These are phyloP conservation scores for Actinia equina DNA, from an alignment of 64 coral and sea anemone species.

Conservation along the genomic window DNA sequence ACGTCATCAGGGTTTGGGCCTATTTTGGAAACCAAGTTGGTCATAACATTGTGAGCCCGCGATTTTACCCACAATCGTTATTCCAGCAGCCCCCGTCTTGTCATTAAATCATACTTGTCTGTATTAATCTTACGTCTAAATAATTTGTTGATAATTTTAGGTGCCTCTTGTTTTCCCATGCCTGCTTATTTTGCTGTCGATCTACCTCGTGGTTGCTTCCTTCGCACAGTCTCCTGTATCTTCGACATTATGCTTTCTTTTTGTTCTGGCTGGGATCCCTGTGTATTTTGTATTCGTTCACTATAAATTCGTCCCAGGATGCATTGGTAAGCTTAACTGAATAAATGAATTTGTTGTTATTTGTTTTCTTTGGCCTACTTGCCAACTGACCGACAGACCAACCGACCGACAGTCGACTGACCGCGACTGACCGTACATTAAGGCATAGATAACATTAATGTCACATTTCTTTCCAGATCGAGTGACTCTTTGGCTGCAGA, in stretches of 20 bases:
- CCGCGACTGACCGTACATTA: too few species aligned
- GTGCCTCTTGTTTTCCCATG: slow-evolving; percentile 1
- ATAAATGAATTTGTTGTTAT: too few species aligned
- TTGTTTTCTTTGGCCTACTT: too few species aligned
- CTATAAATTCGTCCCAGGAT: neutral
- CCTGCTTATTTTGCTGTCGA: slow-evolving; percentile 5
- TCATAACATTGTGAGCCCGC: too few species aligned
- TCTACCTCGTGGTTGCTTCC: slow-evolving; percentile 18
- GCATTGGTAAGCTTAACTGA: slow-evolving; percentile 4
- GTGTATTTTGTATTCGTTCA: slow-evolving; percentile 23
- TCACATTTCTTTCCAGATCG: neutral
- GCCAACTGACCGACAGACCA: too few species aligned
- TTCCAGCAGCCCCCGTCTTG: too few species aligned
- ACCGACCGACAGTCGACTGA: too few species aligned
- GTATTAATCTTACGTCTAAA: too few species aligned
- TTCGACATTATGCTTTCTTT: neutral
- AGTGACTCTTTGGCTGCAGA: slow-evolving; percentile 18
- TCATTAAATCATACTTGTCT: too few species aligned
- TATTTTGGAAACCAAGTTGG: too few species aligned
- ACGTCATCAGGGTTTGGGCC: too few species aligned
- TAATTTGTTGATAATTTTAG: neutral
- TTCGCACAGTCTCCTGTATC: neutral
- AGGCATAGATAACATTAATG: neutral
- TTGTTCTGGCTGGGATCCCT: slow-evolving; percentile 14
- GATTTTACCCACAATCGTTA: too few species aligned